phyloP scores from a whole-genome alignment of 1,140 invertebrate species.

The Anastatus disparis region DNA sequence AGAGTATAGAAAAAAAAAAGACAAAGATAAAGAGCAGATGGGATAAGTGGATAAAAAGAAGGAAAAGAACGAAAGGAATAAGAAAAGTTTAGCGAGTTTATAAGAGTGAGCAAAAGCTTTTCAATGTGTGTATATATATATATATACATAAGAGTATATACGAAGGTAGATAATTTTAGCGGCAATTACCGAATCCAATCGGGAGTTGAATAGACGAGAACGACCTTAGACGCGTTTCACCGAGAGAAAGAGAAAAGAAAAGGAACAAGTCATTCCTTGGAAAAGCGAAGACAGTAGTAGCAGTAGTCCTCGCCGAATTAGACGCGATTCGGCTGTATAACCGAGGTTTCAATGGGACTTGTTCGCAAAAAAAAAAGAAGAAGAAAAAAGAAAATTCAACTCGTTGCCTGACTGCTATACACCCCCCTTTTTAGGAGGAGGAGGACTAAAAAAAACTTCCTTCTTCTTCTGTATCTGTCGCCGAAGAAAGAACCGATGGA shows the following conservation, averaged over 20 bases:
- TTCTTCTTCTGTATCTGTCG: not conserved
- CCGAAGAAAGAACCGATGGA: not conserved
- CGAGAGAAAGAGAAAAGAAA: conserved; percentile 23
- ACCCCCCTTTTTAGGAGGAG: not conserved
- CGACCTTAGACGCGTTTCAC: conserved; percentile 49
- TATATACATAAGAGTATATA: not conserved
- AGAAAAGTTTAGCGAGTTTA: conserved; percentile 32
- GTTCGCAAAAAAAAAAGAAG: too few species aligned
- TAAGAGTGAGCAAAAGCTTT: conserved; percentile 8
- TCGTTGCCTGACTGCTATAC: not conserved
- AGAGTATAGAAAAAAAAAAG: conserved; percentile 11
- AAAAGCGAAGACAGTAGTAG: conserved; percentile 16
- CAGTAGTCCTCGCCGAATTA: too few species aligned
- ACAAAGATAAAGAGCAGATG: not conserved
- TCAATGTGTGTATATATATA: conserved; percentile 3
- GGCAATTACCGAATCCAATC: conserved; percentile 58
- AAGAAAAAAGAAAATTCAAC: conserved; percentile 24
- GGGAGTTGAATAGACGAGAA: conserved; percentile 57
- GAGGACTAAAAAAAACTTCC: not conserved
- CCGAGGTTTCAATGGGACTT: not conserved
- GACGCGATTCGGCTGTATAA: conserved; percentile 15
- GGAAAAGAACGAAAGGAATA: conserved; percentile 13
- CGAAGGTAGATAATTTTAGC: conserved; percentile 55
- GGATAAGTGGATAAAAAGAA: conserved; percentile 25
- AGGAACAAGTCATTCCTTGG: not conserved